These are phyloP conservation scores for Phylloscopus trochiloides DNA, from an alignment of 2,113 vertebrate genomes.

Conservation along the genomic window DNA sequence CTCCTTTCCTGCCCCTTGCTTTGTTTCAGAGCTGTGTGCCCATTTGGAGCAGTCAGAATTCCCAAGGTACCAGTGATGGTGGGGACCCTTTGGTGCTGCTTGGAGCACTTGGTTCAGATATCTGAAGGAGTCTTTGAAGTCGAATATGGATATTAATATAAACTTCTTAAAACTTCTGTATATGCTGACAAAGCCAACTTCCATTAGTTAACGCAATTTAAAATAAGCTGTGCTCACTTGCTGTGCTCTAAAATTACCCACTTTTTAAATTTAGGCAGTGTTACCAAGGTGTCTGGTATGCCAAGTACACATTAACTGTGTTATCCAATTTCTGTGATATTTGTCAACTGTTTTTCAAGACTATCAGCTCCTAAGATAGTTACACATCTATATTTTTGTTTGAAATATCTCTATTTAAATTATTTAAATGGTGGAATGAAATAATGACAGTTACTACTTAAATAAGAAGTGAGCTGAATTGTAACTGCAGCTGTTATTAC, in stretches of 20 bases:
- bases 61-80: background rate
- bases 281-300: background rate
- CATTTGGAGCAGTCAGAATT: background rate
- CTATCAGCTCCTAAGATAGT: background rate
- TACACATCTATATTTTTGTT: background rate
- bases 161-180: background rate
- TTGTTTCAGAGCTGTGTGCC: background rate
- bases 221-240: background rate
- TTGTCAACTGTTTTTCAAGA: background rate
- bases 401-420: background rate
- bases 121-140: background rate
- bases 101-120: background rate
- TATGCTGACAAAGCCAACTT: background rate
- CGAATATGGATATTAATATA: background rate
- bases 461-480: background rate
- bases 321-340: background rate
- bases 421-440: background rate
- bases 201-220: background rate
- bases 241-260: background rate
- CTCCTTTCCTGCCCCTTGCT: background rate
- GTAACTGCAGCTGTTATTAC: background rate
- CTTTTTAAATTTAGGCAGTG: background rate
- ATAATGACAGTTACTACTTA: background rate
- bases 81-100: background rate
- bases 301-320: background rate